Base-by-base conservation (phyloP, 2,888 invertebrate species). In the Leptopilina drosophilae region DNA sequence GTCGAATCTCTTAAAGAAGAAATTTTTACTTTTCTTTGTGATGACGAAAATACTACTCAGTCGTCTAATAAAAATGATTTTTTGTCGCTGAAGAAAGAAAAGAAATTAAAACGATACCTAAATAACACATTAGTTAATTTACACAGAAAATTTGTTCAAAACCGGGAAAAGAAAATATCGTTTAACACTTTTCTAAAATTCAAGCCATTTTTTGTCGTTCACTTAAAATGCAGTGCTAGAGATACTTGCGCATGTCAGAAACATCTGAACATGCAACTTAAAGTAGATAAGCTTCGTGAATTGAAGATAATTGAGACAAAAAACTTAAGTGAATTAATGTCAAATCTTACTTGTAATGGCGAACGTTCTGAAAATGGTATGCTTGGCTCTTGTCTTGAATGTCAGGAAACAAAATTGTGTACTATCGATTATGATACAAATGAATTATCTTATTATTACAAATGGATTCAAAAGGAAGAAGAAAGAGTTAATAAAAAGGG, bases 331-430 rank as follows among this genome's bases (percentile, higher is more conserved):
- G 46, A 73, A 73, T 4, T 49, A 20, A 73, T 73, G 73, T 42
- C 73, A 26, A 49, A 73, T 49, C 46, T 73, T 73, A 73, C 73
- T 73, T 73, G 73, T 73, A 73, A 73, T 46, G 15, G 73, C 49
- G 49, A 73, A 49, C 42, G 73, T 46, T 73, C 9, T 46, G 73
- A 73, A 73, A 46, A 46, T 49, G 53, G 73, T 11, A 73, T 42
- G 53, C 53, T 73, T 49, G 53, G 73, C 46, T 73, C 20, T 9
- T 73, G 73, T 4, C 73, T 53, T 73, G 15, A 5, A 6, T 53
- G 73, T 73, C 7, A 73, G 20, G 20, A 49, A 73, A 73, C 53
- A 11, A 15, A 73, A 26, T 73, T 73, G 73, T 0, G 49, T 49
- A 73, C 53, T 11, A 6, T 4, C 0, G 49, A 73, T 33, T 73